Base-by-base conservation (phyloP, 1,140 invertebrate species). In the Drosophila sproati region DNA sequence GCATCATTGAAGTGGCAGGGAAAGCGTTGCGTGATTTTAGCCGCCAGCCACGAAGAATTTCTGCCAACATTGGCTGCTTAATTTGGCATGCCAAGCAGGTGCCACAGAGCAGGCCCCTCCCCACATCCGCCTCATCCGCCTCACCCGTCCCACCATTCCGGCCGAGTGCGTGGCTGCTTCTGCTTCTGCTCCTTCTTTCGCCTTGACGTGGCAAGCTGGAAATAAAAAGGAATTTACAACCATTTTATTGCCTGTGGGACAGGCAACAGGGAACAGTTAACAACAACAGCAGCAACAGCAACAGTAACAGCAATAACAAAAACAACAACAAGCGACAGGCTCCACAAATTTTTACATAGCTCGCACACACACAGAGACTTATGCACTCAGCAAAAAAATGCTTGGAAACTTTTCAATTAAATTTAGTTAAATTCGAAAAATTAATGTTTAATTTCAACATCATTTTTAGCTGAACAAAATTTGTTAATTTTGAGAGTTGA, bases 1-100 rank as follows among this genome's bases (percentile, higher is more conserved):
- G 78, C 78, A 74, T 73, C 72, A 77, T 62, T 72, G 50, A 67
- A 66, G 73, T 61, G 61, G 57, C 29, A 37, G 20, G 29, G 72
- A 72, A 74, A 55, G 31, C 51, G 62, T 77, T 77, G 75, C 60
- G 71, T 77, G 71, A 77, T 77, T 77, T 77, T 55, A 74, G 71
- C 71, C 75, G 56, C 20, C 52, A 56, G 54, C 54, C 35, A 50
- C 5, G 56, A 61, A 75, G 72, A 61, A 69, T 70, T 60, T 63
- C 39, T 4, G 28, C 34, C 37, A 56, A 12, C 56, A 55, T 66
- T 71, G 78, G 60, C 43, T 71, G 82, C 71, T 78, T 80, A 71
- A 88, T 83, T 88, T 88, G 80, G 81, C 71, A 89, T 88, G 77
- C 85, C 63, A 72, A 78, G 73, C 83, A 89, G 85, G 85, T 88